Evolutionary conservation across 64 coral and sea anemone species (phyloP).

Genomic region (Montipora sp.): DNA sequence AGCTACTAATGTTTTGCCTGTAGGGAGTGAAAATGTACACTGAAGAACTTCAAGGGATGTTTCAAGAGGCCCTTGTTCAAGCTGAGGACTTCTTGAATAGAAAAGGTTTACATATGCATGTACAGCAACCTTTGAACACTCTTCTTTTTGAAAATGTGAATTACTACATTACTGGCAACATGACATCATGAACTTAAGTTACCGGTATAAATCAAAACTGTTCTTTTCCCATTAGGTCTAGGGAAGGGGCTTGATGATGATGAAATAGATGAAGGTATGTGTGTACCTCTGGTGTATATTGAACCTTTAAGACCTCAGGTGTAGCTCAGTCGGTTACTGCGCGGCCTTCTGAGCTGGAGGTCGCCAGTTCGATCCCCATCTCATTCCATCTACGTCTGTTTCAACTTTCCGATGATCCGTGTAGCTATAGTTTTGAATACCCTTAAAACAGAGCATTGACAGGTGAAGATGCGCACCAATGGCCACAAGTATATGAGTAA

Average conservation of each 20-base stretch:
- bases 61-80: background rate
- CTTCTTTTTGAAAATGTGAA: too few species aligned
- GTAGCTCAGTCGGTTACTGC: too few species aligned
- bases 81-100: conserved; percentile 17
- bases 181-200: background rate
- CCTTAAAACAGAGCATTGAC: too few species aligned
- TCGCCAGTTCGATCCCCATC: too few species aligned
- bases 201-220: background rate
- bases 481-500: too few species aligned
- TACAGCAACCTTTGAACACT: background rate
- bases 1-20: background rate
- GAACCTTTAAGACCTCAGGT: background rate
- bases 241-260: conserved; percentile 10
- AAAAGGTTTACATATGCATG: background rate
- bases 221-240: background rate
- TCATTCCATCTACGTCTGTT: too few species aligned
- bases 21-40: background rate
- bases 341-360: too few species aligned
- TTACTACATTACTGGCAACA: background rate
- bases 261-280: conserved; percentile 5
- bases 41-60: background rate
- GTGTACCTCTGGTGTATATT: background rate
- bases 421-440: too few species aligned
- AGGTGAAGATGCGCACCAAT: too few species aligned
- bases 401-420: too few species aligned